These are phyloP conservation scores for Pimpla rufipes DNA, from an alignment of 2,888 invertebrate species.

Conservation along the genomic window DNA sequence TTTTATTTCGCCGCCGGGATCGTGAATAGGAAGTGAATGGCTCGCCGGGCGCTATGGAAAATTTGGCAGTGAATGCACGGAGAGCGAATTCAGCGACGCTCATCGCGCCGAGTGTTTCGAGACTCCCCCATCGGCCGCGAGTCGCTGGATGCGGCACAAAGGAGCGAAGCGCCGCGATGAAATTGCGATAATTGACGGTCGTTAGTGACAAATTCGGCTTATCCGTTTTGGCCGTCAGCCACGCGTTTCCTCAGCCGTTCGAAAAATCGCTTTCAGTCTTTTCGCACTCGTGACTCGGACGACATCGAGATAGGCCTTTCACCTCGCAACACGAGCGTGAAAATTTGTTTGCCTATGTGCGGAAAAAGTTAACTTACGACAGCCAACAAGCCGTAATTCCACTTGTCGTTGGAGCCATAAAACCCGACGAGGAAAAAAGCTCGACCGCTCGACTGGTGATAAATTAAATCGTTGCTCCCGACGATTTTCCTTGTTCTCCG, in stretches of 20 bases:
- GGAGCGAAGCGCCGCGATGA: background rate
- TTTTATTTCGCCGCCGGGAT: background rate
- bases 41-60: constrained; percentile 19
- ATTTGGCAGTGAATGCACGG: constrained; percentile 18
- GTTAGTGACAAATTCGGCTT: constrained; percentile 63
- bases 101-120: background rate
- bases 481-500: too few relatives aligned
- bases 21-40: background rate
- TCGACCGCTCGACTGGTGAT: too few relatives aligned
- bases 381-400: background rate
- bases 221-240: constrained; percentile 48
- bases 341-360: background rate
- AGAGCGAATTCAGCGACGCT: background rate
- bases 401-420: background rate
- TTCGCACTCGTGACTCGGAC: background rate
- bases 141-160: background rate
- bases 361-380: background rate
- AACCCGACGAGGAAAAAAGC: background rate
- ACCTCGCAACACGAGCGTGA: background rate
- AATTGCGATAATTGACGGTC: constrained; percentile 69
- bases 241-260: background rate
- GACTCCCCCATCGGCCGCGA: background rate
- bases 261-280: background rate
- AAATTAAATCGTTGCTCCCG: too few relatives aligned
- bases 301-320: constrained; percentile 1